These are phyloP conservation scores for Eurystomus gularis DNA, from an alignment of 2,113 vertebrate genomes.

Conservation along the genomic window DNA sequence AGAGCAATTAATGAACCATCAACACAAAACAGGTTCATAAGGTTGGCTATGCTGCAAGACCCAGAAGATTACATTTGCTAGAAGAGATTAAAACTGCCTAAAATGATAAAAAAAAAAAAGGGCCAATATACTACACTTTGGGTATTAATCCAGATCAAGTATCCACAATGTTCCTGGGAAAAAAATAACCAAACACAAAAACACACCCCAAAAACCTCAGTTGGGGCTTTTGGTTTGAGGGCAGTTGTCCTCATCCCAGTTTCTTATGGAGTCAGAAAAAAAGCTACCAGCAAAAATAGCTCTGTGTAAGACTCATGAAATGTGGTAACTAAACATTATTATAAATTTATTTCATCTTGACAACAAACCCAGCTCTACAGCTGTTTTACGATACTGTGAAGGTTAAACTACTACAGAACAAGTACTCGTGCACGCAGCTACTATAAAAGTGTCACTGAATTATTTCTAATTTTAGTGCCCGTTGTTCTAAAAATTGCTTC, in stretches of 20 bases:
- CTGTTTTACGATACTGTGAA: conserved; percentile 49
- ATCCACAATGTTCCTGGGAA: neutral
- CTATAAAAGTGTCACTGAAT: conserved; percentile 59
- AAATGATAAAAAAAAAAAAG: neutral
- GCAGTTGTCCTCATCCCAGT: neutral
- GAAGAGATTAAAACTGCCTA: neutral
- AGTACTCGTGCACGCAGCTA: conserved; percentile 1
- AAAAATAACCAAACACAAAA: neutral
- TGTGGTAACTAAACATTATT: conserved; percentile 27
- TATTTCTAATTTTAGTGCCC: conserved; percentile 52
- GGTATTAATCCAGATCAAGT: neutral
- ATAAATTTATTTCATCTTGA: conserved; percentile 53
- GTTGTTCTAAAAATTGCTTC: conserved; percentile 46
- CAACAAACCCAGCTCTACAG: conserved; percentile 17
- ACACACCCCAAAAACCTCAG: neutral
- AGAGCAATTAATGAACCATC: neutral
- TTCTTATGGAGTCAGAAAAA: neutral
- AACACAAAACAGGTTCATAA: neutral
- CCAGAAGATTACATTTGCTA: neutral
- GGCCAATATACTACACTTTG: neutral
- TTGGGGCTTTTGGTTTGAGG: neutral
- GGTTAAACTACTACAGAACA: conserved; percentile 24
- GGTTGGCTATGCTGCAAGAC: neutral
- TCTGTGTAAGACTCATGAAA: neutral
- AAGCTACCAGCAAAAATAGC: neutral